These are phyloP conservation scores for Trimorus sp. DNA, from an alignment of 2,888 invertebrate species.

Conservation along the genomic window DNA sequence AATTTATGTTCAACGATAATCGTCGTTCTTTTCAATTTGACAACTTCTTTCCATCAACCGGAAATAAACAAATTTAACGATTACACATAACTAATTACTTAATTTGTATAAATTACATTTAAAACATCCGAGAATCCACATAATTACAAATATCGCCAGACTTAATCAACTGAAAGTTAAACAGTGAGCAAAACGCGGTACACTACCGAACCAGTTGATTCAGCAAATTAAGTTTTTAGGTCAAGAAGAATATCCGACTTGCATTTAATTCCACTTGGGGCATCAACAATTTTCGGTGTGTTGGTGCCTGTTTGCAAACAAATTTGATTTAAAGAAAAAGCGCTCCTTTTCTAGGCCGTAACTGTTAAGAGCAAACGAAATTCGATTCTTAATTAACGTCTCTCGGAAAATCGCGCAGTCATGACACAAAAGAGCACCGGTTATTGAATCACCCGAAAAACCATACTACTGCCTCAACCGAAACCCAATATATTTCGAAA, in stretches of 20 bases:
- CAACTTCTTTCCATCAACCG: too few species aligned
- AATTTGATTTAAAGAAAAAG: slow-evolving; percentile 1
- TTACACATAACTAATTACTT: too few species aligned
- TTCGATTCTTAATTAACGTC: too few species aligned
- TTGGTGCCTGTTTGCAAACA: background rate
- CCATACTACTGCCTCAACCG: too few species aligned
- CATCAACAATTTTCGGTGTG: background rate
- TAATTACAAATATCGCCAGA: background rate
- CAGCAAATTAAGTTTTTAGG: slow-evolving; percentile 5
- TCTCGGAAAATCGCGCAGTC: too few species aligned
- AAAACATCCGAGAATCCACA: background rate
- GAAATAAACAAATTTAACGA: too few species aligned
- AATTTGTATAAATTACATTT: too few species aligned
- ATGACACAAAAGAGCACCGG: too few species aligned
- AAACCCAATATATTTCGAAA: too few species aligned
- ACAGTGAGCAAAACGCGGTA: background rate
- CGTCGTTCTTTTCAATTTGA: too few species aligned
- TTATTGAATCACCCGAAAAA: too few species aligned
- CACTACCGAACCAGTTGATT: background rate
- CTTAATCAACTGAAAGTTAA: background rate
- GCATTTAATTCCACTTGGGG: slow-evolving; percentile 1
- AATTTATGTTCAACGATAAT: slow-evolving; percentile 1
- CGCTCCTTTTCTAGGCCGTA: too few species aligned
- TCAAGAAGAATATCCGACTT: background rate
- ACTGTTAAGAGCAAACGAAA: background rate